These are phyloP conservation scores for Arctocebus calabarensis DNA, from an alignment of 2,797 vertebrate species.

Conservation along the genomic window DNA sequence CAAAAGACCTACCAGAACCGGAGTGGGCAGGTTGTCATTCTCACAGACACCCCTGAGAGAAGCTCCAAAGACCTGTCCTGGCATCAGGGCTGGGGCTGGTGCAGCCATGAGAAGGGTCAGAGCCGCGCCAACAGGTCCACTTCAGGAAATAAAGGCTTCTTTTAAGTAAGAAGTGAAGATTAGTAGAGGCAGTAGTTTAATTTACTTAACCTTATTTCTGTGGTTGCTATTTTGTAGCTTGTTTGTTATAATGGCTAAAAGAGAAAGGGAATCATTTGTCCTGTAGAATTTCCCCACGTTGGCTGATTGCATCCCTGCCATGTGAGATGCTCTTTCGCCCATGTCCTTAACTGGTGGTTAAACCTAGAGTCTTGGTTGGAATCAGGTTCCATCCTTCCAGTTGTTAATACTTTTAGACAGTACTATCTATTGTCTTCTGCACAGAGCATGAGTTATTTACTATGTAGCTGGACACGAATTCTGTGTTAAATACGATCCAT, in stretches of 20 bases:
- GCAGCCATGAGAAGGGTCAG: conserved; percentile 88
- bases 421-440: neutral
- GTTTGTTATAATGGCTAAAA: conserved; percentile 66
- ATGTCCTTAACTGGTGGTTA: neutral
- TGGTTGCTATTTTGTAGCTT: neutral
- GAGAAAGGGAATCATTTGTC: neutral
- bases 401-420: too few relatives aligned
- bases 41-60: conserved; percentile 89
- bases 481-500: neutral
- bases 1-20: conserved; percentile 90
- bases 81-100: conserved; percentile 82
- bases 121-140: conserved; percentile 92
- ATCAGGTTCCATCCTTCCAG: neutral
- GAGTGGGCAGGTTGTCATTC: conserved; percentile 90
- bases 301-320: too few relatives aligned
- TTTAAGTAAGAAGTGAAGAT: conserved; percentile 84
- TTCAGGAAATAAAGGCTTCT: conserved; percentile 91
- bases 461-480: neutral
- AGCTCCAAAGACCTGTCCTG: conserved; percentile 90
- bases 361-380: neutral
- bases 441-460: neutral
- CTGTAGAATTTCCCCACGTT: neutral
- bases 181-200: conserved; percentile 67
- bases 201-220: conserved; percentile 36
- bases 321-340: neutral